These are phyloP conservation scores for Oceanodroma leucorhoa DNA, from an alignment of 2,797 vertebrate species.

Conservation along the genomic window DNA sequence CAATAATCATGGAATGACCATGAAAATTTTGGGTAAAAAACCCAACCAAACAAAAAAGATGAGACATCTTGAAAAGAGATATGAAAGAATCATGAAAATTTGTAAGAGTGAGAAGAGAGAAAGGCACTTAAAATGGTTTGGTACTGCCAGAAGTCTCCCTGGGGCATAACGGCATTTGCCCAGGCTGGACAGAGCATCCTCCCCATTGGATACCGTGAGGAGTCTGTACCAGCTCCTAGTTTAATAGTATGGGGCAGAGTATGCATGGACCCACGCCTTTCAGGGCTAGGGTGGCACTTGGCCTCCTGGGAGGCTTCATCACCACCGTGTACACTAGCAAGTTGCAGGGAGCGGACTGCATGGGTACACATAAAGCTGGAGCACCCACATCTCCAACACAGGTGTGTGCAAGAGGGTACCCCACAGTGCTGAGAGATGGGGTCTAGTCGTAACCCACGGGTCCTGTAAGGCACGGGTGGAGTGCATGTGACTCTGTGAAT, in stretches of 20 bases:
- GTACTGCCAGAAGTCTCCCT: not conserved
- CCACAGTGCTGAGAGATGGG: accelerated
- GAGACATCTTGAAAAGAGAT: not conserved
- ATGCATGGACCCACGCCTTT: accelerated
- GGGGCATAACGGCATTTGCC: not conserved
- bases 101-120: not conserved
- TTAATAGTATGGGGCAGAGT: not conserved
- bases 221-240: not conserved
- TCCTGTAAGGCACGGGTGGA: not conserved
- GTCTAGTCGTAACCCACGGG: not conserved
- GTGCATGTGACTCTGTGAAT: not conserved
- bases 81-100: not conserved
- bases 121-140: not conserved
- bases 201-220: not conserved
- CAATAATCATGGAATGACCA: not conserved
- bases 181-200: not conserved
- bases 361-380: not conserved
- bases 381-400: not conserved
- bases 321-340: not conserved
- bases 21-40: not conserved
- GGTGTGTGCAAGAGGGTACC: not conserved
- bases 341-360: not conserved
- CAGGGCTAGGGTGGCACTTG: not conserved
- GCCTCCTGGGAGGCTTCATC: accelerated
- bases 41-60: not conserved